Conservation (phyloP, 2,113 vertebrate species). For the Notarius lentiginosus region DNA sequence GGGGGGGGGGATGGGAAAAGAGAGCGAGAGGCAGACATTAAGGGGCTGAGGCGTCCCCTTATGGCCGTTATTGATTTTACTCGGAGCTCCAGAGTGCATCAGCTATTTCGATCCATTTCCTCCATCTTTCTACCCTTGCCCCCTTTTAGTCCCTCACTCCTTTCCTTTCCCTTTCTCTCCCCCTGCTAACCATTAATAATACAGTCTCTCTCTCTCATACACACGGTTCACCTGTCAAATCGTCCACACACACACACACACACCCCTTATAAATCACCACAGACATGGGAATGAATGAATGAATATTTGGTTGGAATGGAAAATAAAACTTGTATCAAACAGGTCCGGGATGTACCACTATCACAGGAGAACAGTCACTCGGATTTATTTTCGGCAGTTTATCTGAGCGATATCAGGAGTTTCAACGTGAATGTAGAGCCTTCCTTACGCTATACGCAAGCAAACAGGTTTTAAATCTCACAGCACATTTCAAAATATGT, state of each 20-base stretch:
- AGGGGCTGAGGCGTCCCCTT: constrained; percentile 34
- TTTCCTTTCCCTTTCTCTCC: not conserved
- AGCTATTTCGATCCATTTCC: constrained; percentile 52
- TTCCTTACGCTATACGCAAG: too few species aligned
- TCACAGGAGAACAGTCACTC: not conserved
- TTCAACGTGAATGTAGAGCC: not conserved
- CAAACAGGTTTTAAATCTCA: not conserved
- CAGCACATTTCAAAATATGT: not conserved
- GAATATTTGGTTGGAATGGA: not conserved
- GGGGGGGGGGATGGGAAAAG: not conserved
- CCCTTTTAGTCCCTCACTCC: constrained; percentile 3
- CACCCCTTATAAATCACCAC: not conserved
- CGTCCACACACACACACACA: not conserved
- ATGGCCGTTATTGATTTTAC: constrained; percentile 57
- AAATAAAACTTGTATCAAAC: too few species aligned
- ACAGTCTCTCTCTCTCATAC: not conserved
- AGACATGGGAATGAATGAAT: not conserved
- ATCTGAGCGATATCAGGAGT: not conserved
- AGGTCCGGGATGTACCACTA: not conserved
- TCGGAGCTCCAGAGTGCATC: constrained; percentile 50
- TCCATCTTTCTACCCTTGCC: constrained; percentile 6
- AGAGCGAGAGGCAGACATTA: not conserved
- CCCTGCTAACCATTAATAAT: constrained; percentile 26
- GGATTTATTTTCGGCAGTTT: not conserved
- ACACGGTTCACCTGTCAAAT: constrained; percentile 2